Evolutionary conservation across 2,113 vertebrate species (phyloP), one percentile per base, ranked within the genome.

Genomic region (Tetrao urogallus): DNA sequence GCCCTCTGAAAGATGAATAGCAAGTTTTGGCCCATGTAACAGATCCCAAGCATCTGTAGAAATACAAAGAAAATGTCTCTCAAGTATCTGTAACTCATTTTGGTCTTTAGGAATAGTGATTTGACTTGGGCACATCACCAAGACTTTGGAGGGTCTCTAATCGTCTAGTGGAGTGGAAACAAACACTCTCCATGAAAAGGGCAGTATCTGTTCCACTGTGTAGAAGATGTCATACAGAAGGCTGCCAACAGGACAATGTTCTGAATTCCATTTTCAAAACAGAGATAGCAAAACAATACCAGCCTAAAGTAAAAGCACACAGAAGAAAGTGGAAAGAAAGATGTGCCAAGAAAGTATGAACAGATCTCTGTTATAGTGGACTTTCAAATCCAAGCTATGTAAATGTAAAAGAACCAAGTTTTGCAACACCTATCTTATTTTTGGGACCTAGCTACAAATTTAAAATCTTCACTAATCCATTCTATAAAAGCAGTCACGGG

Each of bases 191-290:
- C 10, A 11, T 82, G 10, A 74, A 87, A 70, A 87, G 7, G 52
- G 3, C 1, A 2, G 20, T 38, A 4, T 2, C 3, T 43, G 11
- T 36, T 8, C 32, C 28, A 40, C 17, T 34, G 19, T 10, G 21
- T 3, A 78, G 87, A 15, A 75, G 1, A 4, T 4, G 2, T 27
- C 93, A 79, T 40, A 57, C 65, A 58, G 38, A 38, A 11, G 10
- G 70, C 20, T 63, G 7, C 8, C 52, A 90, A 80, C 56, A 54
- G 20, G 22, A 34, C 30, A 74, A 81, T 20, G 67, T 25, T 81
- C 21, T 34, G 34, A 81, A 71, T 54, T 90, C n/a, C 15, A 25
- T 10, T 64, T 67, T 11, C 52, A 42, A 64, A 71, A 88, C 14
- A 4, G 10, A 86, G 40, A 60, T 3, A 2, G 7, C 30, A 84